These are phyloP conservation scores for Lutjanus erythropterus DNA, from an alignment of 2,113 vertebrate genomes.

Conservation along the genomic window DNA sequence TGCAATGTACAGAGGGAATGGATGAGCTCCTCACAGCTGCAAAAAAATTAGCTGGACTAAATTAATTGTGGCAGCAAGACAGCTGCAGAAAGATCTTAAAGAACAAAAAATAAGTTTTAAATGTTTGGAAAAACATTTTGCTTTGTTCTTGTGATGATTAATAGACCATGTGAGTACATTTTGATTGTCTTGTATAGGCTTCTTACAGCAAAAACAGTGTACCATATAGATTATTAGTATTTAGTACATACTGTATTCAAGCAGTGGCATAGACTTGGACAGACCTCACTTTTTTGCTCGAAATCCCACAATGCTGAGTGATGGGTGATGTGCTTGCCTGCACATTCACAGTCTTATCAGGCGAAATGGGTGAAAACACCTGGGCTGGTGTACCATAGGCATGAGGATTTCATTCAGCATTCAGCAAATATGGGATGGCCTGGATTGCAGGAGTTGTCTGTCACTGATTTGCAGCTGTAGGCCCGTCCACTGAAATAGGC, in stretches of 20 bases:
- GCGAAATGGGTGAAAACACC: background rate
- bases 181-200: background rate
- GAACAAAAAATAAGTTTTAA: background rate
- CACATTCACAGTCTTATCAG: background rate
- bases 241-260: background rate
- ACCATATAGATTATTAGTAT: background rate
- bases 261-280: background rate
- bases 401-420: background rate
- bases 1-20: background rate
- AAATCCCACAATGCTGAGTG: background rate
- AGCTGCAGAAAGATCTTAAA: too few relatives aligned
- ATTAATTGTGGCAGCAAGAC: background rate
- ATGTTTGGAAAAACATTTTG: background rate
- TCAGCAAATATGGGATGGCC: background rate
- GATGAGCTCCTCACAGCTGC: background rate
- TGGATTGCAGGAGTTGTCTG: slow-evolving; percentile 5
- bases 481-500: slow-evolving; percentile 25
- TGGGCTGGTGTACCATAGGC: background rate
- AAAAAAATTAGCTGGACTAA: background rate
- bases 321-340: background rate
- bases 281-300: background rate
- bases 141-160: background rate
- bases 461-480: slow-evolving; percentile 13
- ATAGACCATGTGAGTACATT: background rate
- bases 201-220: background rate